These are phyloP conservation scores for Tinea semifulvella DNA, from an alignment of 2,888 invertebrate genomes.

Conservation along the genomic window DNA sequence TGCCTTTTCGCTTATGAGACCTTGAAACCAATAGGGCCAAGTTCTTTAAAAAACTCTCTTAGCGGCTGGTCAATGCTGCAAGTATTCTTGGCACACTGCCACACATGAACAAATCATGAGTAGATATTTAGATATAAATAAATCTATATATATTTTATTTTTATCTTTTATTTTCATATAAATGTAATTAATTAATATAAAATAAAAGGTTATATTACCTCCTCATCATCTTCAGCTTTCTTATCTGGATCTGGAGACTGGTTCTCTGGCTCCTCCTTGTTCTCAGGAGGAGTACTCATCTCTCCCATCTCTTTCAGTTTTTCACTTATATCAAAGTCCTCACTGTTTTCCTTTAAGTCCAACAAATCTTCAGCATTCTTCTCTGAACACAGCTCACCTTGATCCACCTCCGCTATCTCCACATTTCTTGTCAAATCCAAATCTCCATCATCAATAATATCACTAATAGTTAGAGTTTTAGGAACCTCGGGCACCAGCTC, in stretches of 20 bases:
- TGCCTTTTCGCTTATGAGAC: no score
- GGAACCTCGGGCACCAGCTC: slow-evolving; percentile 26
- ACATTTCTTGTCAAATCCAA: slow-evolving; percentile 58
- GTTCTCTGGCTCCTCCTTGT: slow-evolving; percentile 30
- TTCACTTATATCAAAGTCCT: slow-evolving; percentile 69
- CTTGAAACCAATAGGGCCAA: no score
- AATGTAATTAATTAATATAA: slow-evolving; percentile 13
- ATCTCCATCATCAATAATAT: slow-evolving; percentile 56
- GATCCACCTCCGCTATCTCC: slow-evolving; percentile 56
- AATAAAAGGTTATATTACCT: slow-evolving; percentile 36
- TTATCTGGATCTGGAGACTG: slow-evolving; percentile 26
- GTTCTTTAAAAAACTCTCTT: no score
- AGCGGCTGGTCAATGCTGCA: no score
- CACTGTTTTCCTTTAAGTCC: slow-evolving; percentile 47
- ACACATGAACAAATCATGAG: no score
- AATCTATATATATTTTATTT: no score
- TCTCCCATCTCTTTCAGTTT: slow-evolving; percentile 72
- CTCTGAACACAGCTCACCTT: slow-evolving; percentile 45
- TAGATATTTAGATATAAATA: no score
- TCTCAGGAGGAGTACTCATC: slow-evolving; percentile 54
- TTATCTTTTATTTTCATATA: background rate
- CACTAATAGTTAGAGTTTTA: slow-evolving; percentile 58
- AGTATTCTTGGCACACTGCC: no score
- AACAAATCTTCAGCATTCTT: slow-evolving; percentile 49
- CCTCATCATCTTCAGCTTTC: slow-evolving; percentile 50